Conservation (phyloP, 2,888 invertebrate genomes). For the Tetragnatha montana region DNA sequence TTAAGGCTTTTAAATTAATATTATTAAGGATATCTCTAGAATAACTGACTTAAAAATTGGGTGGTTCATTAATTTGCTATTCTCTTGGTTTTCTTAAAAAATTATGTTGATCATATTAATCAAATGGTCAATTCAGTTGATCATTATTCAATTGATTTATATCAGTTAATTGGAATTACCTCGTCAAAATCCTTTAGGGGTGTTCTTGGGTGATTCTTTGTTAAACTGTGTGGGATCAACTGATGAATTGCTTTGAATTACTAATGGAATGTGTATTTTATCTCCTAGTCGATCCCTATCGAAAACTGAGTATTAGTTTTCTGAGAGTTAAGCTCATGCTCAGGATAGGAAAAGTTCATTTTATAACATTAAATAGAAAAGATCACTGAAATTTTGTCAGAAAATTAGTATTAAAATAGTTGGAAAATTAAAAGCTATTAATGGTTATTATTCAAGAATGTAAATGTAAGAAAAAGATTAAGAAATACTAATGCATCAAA, state of each 20-base stretch:
- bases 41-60: too few species aligned
- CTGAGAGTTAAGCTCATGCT: background rate
- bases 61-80: too few species aligned
- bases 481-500: background rate
- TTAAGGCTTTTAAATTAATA: too few species aligned
- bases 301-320: conserved; percentile 15
- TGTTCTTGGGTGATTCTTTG: conserved; percentile 26
- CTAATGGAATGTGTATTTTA: conserved; percentile 42
- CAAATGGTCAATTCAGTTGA: too few species aligned
- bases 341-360: background rate
- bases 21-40: too few species aligned
- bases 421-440: too few species aligned
- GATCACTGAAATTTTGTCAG: background rate
- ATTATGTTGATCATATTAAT: too few species aligned
- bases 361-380: background rate
- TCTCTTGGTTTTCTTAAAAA: too few species aligned
- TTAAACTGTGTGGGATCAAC: conserved; percentile 53
- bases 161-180: conserved; percentile 34
- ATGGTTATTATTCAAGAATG: background rate
- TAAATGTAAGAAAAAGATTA: background rate
- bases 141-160: background rate
- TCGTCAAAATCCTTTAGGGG: conserved; percentile 11
- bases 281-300: conserved; percentile 24
- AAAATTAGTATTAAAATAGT: background rate
- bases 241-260: conserved; percentile 44